phyloP scores from a whole-genome alignment of 2,888 invertebrate species.

The Leucoma salicis region DNA sequence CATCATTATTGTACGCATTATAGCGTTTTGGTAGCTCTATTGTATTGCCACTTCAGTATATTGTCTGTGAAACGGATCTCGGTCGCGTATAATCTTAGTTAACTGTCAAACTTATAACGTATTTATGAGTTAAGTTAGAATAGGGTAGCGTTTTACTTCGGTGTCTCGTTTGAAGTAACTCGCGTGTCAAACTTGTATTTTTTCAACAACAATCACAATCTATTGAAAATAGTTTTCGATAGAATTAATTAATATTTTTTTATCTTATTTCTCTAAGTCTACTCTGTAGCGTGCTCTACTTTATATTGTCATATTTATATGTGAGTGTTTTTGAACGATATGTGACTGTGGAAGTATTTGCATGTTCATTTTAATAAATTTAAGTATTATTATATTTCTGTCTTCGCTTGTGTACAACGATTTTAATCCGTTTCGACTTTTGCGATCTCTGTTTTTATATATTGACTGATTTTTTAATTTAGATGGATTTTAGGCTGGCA shows the following conservation, averaged over 20 bases:
- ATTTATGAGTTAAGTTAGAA: conserved; percentile 32
- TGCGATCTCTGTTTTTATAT: conserved; percentile 51
- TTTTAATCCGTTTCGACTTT: conserved; percentile 38
- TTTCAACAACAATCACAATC: too few relatives aligned
- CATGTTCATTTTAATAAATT: conserved; percentile 29
- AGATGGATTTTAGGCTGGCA: conserved; percentile 25
- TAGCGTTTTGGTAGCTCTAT: conserved; percentile 1
- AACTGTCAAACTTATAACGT: conserved; percentile 24
- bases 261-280: too few relatives aligned
- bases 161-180: conserved; percentile 25
- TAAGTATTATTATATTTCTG: conserved; percentile 50
- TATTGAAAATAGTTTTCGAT: too few relatives aligned
- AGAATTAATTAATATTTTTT: too few relatives aligned
- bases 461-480: conserved; percentile 64
- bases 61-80: conserved; percentile 30
- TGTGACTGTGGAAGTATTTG: conserved; percentile 43
- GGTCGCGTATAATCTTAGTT: conserved; percentile 20
- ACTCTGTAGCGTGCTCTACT: too few relatives aligned
- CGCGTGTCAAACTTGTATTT: conserved; percentile 16
- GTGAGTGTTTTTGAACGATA: conserved; percentile 32
- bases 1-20: neutral
- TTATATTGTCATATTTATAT: too few relatives aligned
- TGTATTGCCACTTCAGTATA: neutral
- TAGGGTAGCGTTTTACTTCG: conserved; percentile 16
- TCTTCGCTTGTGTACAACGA: conserved; percentile 47